Percentiles rank a stretch among this genome's conserved stretches.
These are phyloP conservation scores for Piaya cayana DNA, from an alignment of 2,113 vertebrate species.

Conservation along the genomic window DNA sequence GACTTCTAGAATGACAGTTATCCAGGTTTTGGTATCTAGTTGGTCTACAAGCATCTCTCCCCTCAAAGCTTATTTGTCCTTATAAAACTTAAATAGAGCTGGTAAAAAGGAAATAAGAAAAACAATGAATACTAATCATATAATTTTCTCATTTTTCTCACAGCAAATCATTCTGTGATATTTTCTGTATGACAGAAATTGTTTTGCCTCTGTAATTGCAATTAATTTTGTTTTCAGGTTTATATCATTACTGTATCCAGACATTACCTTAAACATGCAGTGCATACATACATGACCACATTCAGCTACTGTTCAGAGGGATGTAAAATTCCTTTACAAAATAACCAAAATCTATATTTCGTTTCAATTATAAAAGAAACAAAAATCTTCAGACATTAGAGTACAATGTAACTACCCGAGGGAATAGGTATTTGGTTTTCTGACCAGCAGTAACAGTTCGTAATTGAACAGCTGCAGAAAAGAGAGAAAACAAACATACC, in stretches of 20 bases:
- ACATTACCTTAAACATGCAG: neutral
- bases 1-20: neutral
- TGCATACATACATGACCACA: neutral
- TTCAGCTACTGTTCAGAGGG: neutral
- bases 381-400: neutral
- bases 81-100: neutral
- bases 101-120: neutral
- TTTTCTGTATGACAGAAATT: neutral
- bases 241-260: neutral
- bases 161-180: neutral
- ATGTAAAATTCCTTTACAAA: neutral
- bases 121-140: neutral
- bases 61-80: neutral
- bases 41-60: neutral
- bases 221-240: neutral
- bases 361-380: conserved; percentile 38
- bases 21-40: neutral
- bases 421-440: conserved; percentile 47
- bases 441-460: conserved; percentile 20
- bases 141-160: neutral
- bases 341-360: neutral
- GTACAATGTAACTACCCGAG: neutral
- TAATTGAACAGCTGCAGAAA: conserved; percentile 58
- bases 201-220: neutral
- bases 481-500: conserved; percentile 44